These are phyloP conservation scores for Sisyra nigra DNA, from an alignment of 2,888 invertebrate species.

Conservation along the genomic window DNA sequence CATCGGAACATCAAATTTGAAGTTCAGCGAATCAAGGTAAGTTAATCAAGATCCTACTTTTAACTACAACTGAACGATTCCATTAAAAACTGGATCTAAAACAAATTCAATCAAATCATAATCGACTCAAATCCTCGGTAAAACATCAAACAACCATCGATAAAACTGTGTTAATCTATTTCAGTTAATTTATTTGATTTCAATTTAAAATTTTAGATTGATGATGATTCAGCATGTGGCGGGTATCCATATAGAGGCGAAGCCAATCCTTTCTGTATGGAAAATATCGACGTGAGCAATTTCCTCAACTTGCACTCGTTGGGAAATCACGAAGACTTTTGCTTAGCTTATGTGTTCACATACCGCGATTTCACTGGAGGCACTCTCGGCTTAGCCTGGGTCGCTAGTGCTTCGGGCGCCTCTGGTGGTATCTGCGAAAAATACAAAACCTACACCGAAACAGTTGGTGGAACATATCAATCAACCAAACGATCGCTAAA, in stretches of 20 bases:
- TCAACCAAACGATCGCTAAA: slow-evolving; percentile 88
- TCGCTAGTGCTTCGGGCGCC: slow-evolving; percentile 92
- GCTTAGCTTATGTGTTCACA: slow-evolving; percentile 98
- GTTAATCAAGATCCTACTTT: too few relatives aligned
- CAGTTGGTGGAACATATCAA: slow-evolving; percentile 85
- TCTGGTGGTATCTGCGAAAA: slow-evolving; percentile 98
- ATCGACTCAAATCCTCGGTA: neutral
- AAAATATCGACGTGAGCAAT: slow-evolving; percentile 97
- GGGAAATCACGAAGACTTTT: slow-evolving; percentile 95
- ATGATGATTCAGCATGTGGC: slow-evolving; percentile 62
- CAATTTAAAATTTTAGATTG: slow-evolving; percentile 44
- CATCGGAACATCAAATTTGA: slow-evolving; percentile 94
- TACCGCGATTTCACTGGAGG: slow-evolving; percentile 96
- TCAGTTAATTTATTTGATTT: too few relatives aligned
- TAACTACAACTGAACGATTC: too few relatives aligned
- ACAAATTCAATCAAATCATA: neutral
- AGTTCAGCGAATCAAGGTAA: slow-evolving; percentile 71
- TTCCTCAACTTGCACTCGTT: slow-evolving; percentile 95
- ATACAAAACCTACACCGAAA: slow-evolving; percentile 93
- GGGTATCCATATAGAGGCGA: slow-evolving; percentile 40
- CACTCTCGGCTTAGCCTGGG: slow-evolving; percentile 97
- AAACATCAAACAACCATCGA: neutral
- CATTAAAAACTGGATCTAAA: too few relatives aligned
- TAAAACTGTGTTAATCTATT: slow-evolving; percentile 4
- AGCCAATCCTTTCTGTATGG: slow-evolving; percentile 80